phyloP scores from a whole-genome alignment of 2,888 invertebrate species.

The Parapristionchus giblindavisi region DNA sequence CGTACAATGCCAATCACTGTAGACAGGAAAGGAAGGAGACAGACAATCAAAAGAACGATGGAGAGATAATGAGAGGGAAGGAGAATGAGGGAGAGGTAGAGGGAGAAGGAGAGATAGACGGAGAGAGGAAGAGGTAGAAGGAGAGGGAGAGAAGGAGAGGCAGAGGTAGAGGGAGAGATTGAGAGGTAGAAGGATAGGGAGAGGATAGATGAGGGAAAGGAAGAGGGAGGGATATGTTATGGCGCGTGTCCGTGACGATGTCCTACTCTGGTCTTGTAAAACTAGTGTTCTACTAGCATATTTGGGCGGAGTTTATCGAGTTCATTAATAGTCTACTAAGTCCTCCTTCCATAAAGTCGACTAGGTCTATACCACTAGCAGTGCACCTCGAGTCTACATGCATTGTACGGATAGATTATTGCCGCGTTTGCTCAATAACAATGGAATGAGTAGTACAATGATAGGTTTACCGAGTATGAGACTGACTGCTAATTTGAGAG shows the following conservation, averaged over 20 bases:
- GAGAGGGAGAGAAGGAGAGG: no score
- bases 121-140: not conserved
- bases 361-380: no score
- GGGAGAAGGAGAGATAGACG: not conserved
- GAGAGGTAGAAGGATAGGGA: not conserved
- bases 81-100: not conserved
- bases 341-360: no score
- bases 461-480: no score
- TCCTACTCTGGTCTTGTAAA: no score
- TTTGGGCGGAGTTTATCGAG: no score
- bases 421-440: not conserved
- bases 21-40: not conserved
- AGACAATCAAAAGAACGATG: not conserved
- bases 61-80: not conserved
- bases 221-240: not conserved
- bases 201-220: not conserved
- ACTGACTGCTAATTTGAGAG: no score
- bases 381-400: no score
- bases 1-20: no score
- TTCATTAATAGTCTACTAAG: no score
- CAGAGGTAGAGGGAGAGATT: not conserved
- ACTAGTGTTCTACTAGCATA: no score
- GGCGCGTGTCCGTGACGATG: slow-evolving; percentile 88
- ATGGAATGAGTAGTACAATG: not conserved
- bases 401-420: not conserved